A percentile compares a stretch with the other conserved stretches of the same genome.
Evolutionary conservation across 2,888 invertebrate species (phyloP).

Genomic region (Falcaria lacertinaria): DNA sequence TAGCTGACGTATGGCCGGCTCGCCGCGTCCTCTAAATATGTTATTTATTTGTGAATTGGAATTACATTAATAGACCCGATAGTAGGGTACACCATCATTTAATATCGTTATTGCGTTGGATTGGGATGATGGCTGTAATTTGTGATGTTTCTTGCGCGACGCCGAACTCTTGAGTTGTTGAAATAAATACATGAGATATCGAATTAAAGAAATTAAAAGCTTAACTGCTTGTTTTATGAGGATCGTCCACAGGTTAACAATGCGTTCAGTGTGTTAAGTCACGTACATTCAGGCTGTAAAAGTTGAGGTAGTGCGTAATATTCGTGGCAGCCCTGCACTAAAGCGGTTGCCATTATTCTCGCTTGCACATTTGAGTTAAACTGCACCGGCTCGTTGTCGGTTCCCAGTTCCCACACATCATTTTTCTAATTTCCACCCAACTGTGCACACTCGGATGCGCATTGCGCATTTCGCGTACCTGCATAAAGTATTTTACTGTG

Average conservation of each 20-base stretch:
- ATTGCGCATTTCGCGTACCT: background rate
- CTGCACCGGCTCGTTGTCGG: conserved; percentile 49
- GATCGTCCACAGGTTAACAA: too few relatives aligned
- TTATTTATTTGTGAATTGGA: conserved; percentile 76
- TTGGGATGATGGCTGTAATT: conserved; percentile 69
- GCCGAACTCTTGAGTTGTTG: conserved; percentile 26
- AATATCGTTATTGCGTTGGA: conserved; percentile 68
- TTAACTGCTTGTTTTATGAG: too few relatives aligned
- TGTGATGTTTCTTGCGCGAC: conserved; percentile 24
- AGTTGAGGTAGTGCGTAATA: too few relatives aligned
- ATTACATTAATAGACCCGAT: conserved; percentile 71
- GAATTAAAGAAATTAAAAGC: too few relatives aligned
- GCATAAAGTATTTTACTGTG: conserved; percentile 40
- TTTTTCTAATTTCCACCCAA: conserved; percentile 64
- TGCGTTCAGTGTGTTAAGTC: too few relatives aligned
- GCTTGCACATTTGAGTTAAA: conserved; percentile 60
- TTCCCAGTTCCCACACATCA: conserved; percentile 77
- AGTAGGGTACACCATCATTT: conserved; percentile 72
- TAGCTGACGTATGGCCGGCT: conserved; percentile 34
- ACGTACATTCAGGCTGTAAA: too few relatives aligned
- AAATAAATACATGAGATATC: background rate
- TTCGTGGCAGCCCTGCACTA: conserved; percentile 32
- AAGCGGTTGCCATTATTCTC: conserved; percentile 65
- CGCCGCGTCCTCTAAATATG: conserved; percentile 64
- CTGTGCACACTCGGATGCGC: conserved; percentile 35